A percentile compares a stretch with the other conserved stretches of the same genome.
Evolutionary conservation across 2,797 vertebrate genomes (phyloP).

Genomic region (Girardinus metallicus): DNA sequence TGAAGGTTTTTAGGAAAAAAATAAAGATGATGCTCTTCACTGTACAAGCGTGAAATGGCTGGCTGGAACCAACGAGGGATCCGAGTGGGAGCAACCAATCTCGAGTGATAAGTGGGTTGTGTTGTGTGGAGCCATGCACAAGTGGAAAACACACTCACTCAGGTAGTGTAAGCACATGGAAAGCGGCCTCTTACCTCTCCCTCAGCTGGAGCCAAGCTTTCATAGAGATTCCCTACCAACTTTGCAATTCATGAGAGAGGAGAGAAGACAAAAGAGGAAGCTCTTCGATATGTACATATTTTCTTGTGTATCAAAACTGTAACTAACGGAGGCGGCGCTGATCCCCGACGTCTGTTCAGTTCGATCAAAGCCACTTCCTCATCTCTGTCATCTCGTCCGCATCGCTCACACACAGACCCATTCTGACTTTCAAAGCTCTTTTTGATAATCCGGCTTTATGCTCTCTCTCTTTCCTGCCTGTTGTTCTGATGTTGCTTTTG

Average conservation of each 20-base stretch:
- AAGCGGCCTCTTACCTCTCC: constrained; percentile 83
- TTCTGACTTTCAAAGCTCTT: constrained; percentile 52
- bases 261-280: constrained; percentile 76
- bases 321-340: constrained; percentile 42
- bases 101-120: constrained; percentile 31
- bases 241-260: constrained; percentile 82
- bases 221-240: constrained; percentile 84
- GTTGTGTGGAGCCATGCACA: constrained; percentile 66
- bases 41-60: constrained; percentile 56
- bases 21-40: constrained; percentile 50
- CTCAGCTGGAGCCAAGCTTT: constrained; percentile 81
- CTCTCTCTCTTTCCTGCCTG: constrained; percentile 29
- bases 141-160: constrained; percentile 42
- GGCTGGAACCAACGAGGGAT: constrained; percentile 48
- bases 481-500: constrained; percentile 41
- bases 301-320: constrained; percentile 51
- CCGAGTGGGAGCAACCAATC: constrained; percentile 50
- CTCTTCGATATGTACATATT: constrained; percentile 63
- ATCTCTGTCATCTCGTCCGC: constrained; percentile 46
- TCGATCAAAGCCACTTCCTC: constrained; percentile 47
- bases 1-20: constrained; percentile 45
- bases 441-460: constrained; percentile 31
- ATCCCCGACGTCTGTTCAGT: constrained; percentile 32
- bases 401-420: constrained; percentile 20
- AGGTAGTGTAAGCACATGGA: constrained; percentile 52